phyloP scores from a whole-genome alignment of 2,113 vertebrate species.

The Cyanistes caeruleus region DNA sequence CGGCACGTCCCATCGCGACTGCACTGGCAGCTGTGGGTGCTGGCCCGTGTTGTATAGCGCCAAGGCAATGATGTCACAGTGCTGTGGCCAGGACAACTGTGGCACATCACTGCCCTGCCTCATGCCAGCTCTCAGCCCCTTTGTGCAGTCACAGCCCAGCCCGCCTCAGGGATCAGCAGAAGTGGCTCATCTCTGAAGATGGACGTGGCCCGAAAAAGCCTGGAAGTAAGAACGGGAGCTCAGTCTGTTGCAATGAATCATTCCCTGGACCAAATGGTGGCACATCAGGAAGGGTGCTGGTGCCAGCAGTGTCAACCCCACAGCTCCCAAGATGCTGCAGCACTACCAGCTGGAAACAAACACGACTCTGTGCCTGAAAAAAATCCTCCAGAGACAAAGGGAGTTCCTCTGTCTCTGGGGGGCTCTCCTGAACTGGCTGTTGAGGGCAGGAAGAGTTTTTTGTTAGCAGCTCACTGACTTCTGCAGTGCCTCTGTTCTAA shows the following conservation, averaged over 20 bases:
- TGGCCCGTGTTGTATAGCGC: too few relatives aligned
- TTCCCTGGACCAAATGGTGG: background rate
- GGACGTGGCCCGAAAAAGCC: background rate
- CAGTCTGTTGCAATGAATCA: too few relatives aligned
- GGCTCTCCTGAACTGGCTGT: background rate
- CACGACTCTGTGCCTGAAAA: too few relatives aligned
- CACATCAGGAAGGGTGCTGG: background rate
- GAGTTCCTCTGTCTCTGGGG: background rate
- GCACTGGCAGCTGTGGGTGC: too few relatives aligned
- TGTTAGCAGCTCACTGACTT: background rate
- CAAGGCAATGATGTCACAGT: too few relatives aligned
- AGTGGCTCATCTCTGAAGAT: background rate
- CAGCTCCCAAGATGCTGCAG: background rate
- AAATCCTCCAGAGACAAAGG: background rate
- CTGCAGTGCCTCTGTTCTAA: background rate
- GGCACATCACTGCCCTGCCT: too few relatives aligned
- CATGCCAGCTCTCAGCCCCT: too few relatives aligned
- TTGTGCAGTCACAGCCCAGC: too few relatives aligned
- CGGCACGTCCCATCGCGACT: too few relatives aligned
- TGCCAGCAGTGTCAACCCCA: background rate
- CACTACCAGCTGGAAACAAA: rapidly evolving
- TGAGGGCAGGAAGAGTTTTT: background rate
- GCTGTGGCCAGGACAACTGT: too few relatives aligned
- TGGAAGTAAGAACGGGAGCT: background rate
- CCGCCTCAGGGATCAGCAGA: too few relatives aligned